phyloP scores from a whole-genome alignment of 2,113 vertebrate species.

The Zosterops borbonicus region DNA sequence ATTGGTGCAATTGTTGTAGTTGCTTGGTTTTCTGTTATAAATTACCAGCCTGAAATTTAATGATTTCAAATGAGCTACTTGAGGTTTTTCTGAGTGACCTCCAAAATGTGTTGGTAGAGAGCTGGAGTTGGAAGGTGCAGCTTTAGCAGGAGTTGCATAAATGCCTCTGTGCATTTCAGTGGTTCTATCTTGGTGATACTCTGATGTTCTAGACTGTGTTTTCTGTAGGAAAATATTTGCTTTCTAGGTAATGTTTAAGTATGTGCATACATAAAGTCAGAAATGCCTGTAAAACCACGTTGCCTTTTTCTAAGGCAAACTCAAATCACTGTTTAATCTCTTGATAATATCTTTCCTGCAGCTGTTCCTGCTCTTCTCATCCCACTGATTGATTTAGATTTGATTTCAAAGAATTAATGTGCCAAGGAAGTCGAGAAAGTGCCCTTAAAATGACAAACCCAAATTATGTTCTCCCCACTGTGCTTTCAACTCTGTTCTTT shows the following conservation, averaged over 20 bases:
- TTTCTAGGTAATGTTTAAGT: not conserved
- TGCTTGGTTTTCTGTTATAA: not conserved
- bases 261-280: not conserved
- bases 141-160: not conserved
- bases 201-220: not conserved
- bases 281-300: not conserved
- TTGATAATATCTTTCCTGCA: constrained; percentile 28
- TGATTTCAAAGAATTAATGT: not conserved
- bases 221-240: not conserved
- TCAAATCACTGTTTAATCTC: constrained; percentile 8
- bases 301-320: not conserved
- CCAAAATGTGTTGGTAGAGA: not conserved
- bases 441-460: not conserved
- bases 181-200: not conserved
- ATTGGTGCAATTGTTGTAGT: not conserved
- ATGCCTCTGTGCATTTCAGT: not conserved
- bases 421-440: not conserved
- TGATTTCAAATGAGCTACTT: not conserved
- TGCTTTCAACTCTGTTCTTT: not conserved
- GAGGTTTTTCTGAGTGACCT: not conserved
- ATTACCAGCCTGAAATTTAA: not conserved
- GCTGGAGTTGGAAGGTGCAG: not conserved
- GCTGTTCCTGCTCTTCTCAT: constrained; percentile 21
- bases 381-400: not conserved
- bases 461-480: not conserved